phyloP scores from a whole-genome alignment of 2,888 invertebrate genomes.

The Philereme transversata region DNA sequence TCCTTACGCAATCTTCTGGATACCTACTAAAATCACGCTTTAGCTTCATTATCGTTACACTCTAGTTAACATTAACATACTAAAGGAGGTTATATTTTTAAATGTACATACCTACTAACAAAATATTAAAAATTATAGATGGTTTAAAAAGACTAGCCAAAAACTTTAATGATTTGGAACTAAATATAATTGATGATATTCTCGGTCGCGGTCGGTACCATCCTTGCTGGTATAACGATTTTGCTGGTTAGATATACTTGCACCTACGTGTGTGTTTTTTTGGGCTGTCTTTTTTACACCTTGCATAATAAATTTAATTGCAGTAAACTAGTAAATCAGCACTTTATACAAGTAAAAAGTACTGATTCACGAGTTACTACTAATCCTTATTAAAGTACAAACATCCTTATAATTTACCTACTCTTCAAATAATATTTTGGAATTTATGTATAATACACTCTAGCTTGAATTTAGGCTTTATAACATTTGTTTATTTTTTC shows the following conservation, averaged over 20 bases:
- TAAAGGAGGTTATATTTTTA: slow-evolving; percentile 43
- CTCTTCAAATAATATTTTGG: slow-evolving; percentile 26
- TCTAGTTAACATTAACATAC: slow-evolving; percentile 33
- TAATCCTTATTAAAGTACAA: slow-evolving; percentile 10
- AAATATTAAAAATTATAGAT: slow-evolving; percentile 11
- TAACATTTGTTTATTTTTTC: slow-evolving; percentile 6
- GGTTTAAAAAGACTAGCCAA: too few species aligned
- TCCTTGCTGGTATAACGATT: too few species aligned
- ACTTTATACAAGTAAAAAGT: too few species aligned
- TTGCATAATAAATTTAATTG: too few species aligned
- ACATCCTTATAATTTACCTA: not conserved
- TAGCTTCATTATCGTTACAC: slow-evolving; percentile 44
- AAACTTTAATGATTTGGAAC: too few species aligned
- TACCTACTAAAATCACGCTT: slow-evolving; percentile 45
- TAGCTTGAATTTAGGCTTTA: slow-evolving; percentile 3
- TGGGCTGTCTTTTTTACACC: too few species aligned
- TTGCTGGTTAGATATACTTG: too few species aligned
- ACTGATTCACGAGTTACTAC: slow-evolving; percentile 6
- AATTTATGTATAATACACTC: slow-evolving; percentile 23
- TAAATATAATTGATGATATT: too few species aligned
- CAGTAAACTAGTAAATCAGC: too few species aligned
- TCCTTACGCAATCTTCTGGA: slow-evolving; percentile 36
- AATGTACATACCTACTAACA: slow-evolving; percentile 48
- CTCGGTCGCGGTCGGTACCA: too few species aligned
- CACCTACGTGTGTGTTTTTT: too few species aligned